Evolutionary conservation across 2,888 invertebrate species (phyloP), one percentile per base, ranked within the genome.

Genomic region (Linnaemya vulpina): DNA sequence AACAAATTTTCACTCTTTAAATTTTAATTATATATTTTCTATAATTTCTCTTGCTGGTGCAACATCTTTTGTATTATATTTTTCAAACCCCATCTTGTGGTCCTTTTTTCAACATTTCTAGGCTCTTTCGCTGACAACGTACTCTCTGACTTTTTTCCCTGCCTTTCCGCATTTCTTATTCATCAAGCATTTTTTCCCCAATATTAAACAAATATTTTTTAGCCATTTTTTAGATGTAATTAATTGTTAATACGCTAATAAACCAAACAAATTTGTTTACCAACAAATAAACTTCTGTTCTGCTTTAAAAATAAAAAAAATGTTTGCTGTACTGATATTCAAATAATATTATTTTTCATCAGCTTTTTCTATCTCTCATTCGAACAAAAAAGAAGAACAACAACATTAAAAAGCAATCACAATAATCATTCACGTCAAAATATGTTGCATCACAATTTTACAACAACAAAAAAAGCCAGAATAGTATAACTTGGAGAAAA

Each of bases 361-460:
- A 38, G 15, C 13, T 11, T 17, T 55, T 55, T 71, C 2, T n/a
- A 20, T 13, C 25, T 65, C 55, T 35, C 13, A 7, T 30, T 55
- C 43, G 2, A 46, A 65, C 3, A 51, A 30, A 49, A 30, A 2
- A 30, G 30, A 30, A 30, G 30, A 30, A 20, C 17, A 15, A 15
- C 0, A 78, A 78, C 65, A 82, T 85, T 85, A 75, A 79, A 79
- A 85, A 75, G 85, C 82, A 71, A 82, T 85, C 75, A 85, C 85
- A 85, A 85, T 85, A 82, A 85, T 78, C 85, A 38, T 85, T 82
- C 75, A 71, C 62, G 78, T 82, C 85, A 85, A 82, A 71, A 79
- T 63, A 85, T 62, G 82, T 85, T 82, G 82, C 84, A 60, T 51
- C 43, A 65, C 38, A 75, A 75, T 82, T 75, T 65, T 43, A 63